Conservation (phyloP, 2,888 invertebrate genomes). For the Eristalis tenax region DNA sequence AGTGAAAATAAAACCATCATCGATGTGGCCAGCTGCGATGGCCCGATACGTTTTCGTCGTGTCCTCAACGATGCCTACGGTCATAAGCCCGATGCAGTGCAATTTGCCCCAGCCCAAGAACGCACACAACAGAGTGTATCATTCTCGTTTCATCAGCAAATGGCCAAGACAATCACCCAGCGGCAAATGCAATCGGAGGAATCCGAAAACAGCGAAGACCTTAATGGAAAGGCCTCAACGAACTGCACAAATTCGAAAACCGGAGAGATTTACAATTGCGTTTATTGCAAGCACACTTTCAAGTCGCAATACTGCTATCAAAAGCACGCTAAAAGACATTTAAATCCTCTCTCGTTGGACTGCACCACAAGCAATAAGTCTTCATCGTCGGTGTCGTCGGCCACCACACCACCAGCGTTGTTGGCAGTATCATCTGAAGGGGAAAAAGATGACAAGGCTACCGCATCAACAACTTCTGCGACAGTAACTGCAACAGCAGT, state of each 20-base stretch:
- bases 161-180: conserved; percentile 80
- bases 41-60: conserved; percentile 92
- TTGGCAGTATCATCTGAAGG: conserved; percentile 13
- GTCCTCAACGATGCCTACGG: conserved; percentile 92
- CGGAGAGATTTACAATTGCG: conserved; percentile 85
- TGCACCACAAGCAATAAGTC: conserved; percentile 61
- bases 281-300: conserved; percentile 90
- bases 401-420: conserved; percentile 27
- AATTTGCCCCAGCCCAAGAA: conserved; percentile 74
- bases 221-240: conserved; percentile 51
- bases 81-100: conserved; percentile 79
- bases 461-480: background rate
- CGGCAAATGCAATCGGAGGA: conserved; percentile 77
- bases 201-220: conserved; percentile 75
- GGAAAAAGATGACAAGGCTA: conserved; percentile 35
- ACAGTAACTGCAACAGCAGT: conserved; percentile 48
- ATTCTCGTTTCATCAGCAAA: conserved; percentile 81
- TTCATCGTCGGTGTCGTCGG: conserved; percentile 50
- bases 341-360: conserved; percentile 84
- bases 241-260: conserved; percentile 69
- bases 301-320: conserved; percentile 93
- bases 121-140: conserved; percentile 80
- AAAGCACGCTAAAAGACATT: conserved; percentile 87
- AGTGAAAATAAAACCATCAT: conserved; percentile 84
- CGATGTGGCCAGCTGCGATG: conserved; percentile 95